A percentile compares a stretch with the other conserved stretches of the same genome.
Conservation (phyloP, 2,113 vertebrate genomes). For the Ictalurus furcatus region DNA sequence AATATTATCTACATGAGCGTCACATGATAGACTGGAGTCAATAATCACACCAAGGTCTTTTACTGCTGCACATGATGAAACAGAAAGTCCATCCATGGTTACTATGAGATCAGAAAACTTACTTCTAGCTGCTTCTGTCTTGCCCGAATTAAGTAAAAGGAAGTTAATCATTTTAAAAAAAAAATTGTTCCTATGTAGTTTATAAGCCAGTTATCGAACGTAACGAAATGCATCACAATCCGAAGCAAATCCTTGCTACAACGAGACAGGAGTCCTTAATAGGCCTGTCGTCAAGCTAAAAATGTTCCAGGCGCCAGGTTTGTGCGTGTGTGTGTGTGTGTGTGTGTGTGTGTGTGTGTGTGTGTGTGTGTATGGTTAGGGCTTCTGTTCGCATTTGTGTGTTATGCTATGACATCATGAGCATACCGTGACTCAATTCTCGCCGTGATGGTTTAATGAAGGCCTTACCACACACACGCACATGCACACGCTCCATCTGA, state of each 20-base stretch:
- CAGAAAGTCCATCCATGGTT: no score
- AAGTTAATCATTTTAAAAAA: no score
- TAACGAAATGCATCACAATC: not conserved
- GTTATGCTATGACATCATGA: constrained; percentile 40
- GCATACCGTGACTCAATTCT: constrained; percentile 19
- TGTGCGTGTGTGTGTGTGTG: not conserved
- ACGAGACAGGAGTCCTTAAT: not conserved
- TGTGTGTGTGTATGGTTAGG: not conserved
- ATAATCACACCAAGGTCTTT: no score
- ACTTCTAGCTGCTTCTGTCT: no score
- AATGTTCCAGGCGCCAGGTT: not conserved
- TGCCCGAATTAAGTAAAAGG: no score
- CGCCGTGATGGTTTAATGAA: constrained; percentile 24
- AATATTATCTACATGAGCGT: no score
- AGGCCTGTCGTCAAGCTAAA: not conserved
- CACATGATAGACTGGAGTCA: no score
- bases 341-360: not conserved
- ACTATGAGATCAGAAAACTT: no score
- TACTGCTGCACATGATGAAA: no score
- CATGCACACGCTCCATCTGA: not conserved
- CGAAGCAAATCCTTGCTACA: not conserved
- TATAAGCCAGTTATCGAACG: not conserved
- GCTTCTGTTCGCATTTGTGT: constrained; percentile 12
- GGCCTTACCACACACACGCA: constrained; percentile 1
- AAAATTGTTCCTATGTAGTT: not conserved